Conservation (phyloP, 2,113 vertebrate genomes). For the Colinus virginianus region DNA sequence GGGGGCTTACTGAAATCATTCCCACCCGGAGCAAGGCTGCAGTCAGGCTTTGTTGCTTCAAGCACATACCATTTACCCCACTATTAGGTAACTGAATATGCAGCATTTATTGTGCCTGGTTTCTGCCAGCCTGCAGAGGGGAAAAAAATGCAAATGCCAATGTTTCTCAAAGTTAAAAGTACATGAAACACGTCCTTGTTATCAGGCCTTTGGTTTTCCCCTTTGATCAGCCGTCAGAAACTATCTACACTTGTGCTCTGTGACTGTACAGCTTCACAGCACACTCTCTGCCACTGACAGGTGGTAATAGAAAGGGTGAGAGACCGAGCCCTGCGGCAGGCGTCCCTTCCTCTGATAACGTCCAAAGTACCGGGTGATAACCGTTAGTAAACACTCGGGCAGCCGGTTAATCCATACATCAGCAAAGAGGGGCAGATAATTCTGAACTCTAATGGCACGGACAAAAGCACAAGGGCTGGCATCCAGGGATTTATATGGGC, state of each 20-base stretch:
- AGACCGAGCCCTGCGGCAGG: constrained; percentile 83
- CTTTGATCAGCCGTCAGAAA: constrained; percentile 95
- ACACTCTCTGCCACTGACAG: constrained; percentile 90
- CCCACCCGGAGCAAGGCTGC: constrained; percentile 78
- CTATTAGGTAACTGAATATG: constrained; percentile 80
- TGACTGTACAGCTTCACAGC: constrained; percentile 85
- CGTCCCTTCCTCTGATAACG: constrained; percentile 86
- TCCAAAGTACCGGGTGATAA: constrained; percentile 81
- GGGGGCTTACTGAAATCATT: constrained; percentile 74
- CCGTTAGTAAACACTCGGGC: constrained; percentile 84
- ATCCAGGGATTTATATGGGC: constrained; percentile 79
- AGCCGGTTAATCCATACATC: constrained; percentile 79
- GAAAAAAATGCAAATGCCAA: constrained; percentile 79
- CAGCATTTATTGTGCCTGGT: constrained; percentile 72
- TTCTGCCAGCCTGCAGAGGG: constrained; percentile 75
- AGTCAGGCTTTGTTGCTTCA: constrained; percentile 77
- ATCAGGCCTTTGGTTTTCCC: constrained; percentile 86
- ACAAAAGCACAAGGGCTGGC: constrained; percentile 61
- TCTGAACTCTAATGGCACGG: constrained; percentile 71
- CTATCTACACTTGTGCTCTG: constrained; percentile 84
- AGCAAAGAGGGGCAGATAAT: constrained; percentile 86
- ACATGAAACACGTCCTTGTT: constrained; percentile 83
- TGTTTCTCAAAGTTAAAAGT: constrained; percentile 84
- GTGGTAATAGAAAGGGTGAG: constrained; percentile 90
- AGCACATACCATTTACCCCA: constrained; percentile 76